These are phyloP conservation scores for Cryptocheilus praepositus DNA, from an alignment of 2,888 invertebrate genomes.

Conservation along the genomic window DNA sequence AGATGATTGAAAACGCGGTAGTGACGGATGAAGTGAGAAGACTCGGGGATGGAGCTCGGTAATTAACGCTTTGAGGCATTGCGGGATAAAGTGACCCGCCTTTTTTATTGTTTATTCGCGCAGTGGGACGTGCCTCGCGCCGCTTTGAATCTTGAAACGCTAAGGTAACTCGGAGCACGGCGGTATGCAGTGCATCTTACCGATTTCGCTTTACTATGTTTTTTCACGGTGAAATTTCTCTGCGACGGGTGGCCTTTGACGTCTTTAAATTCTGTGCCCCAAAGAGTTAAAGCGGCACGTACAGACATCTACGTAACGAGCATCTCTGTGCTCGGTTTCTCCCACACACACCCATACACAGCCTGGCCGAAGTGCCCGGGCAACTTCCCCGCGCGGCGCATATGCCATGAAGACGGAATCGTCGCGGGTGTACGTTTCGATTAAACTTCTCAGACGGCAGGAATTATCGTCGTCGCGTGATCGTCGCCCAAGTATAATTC, in stretches of 20 bases:
- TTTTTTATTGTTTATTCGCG: too few relatives aligned
- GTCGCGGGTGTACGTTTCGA: conserved; percentile 51
- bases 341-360: background rate
- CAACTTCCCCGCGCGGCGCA: background rate
- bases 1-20: background rate
- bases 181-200: too few relatives aligned
- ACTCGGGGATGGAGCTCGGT: too few relatives aligned
- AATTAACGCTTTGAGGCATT: too few relatives aligned
- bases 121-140: too few relatives aligned
- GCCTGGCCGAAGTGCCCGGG: background rate
- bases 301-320: background rate
- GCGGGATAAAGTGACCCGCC: too few relatives aligned
- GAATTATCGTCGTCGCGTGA: conserved; percentile 59
- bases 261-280: too few relatives aligned
- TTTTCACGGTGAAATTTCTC: too few relatives aligned
- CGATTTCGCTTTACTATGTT: too few relatives aligned
- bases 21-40: background rate
- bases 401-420: conserved; percentile 37
- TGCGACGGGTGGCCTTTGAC: too few relatives aligned
- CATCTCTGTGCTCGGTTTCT: background rate
- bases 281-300: conserved; percentile 38
- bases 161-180: too few relatives aligned
- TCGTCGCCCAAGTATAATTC: conserved; percentile 53
- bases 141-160: too few relatives aligned
- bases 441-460: conserved; percentile 61